These are phyloP conservation scores for Hydrophis major DNA, from an alignment of 2,797 vertebrate species.

Conservation along the genomic window DNA sequence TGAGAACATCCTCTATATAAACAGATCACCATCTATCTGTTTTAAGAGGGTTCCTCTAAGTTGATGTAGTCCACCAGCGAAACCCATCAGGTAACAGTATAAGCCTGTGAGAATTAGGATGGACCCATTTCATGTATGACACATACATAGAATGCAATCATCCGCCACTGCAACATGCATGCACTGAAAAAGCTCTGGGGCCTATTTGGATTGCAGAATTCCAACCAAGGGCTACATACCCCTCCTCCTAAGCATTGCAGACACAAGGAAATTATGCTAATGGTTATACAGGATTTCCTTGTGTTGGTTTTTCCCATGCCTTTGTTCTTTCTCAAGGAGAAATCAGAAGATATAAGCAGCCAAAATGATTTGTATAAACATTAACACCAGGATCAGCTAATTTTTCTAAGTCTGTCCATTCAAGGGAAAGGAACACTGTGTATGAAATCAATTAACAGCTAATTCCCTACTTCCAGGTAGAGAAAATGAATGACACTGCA, in stretches of 20 bases:
- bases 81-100: conserved; percentile 68
- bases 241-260: background rate
- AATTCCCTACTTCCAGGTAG: background rate
- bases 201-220: background rate
- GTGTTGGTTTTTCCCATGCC: background rate
- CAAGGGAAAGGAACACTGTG: background rate
- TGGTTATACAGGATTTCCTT: background rate
- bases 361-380: background rate
- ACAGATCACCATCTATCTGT: conserved; percentile 42
- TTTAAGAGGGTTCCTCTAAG: conserved; percentile 40
- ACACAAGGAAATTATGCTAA: background rate
- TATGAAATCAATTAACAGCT: background rate
- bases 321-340: background rate
- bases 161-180: background rate
- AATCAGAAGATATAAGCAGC: background rate
- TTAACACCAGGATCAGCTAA: background rate
- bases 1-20: conserved; percentile 47
- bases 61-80: conserved; percentile 78
- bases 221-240: background rate
- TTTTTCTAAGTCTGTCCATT: background rate
- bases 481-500: background rate
- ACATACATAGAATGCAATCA: background rate
- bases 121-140: conserved; percentile 54
- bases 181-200: background rate
- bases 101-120: conserved; percentile 70